Evolutionary conservation across 1,140 invertebrate species (phyloP).

Genomic region (Drosophila takahashii): DNA sequence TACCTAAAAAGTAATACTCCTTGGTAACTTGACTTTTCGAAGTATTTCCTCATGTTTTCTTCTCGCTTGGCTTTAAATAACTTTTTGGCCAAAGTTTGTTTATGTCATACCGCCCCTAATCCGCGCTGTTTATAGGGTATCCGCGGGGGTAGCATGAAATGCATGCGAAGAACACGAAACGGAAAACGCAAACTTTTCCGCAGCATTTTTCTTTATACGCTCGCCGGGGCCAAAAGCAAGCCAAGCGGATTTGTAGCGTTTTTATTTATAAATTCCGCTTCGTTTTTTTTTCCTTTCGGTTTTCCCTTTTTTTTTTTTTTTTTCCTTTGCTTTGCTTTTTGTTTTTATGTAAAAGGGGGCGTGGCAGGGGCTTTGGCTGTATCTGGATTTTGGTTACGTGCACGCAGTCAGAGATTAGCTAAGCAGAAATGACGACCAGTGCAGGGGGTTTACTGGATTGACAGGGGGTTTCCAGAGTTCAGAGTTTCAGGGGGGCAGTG

Average conservation of each 20-base stretch:
- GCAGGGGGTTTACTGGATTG: constrained; percentile 13
- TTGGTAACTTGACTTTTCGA: not conserved
- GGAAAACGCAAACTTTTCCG: constrained; percentile 42
- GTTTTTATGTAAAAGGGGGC: constrained; percentile 55
- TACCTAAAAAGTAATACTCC: no score
- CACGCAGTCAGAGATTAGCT: constrained; percentile 72
- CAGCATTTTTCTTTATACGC: constrained; percentile 45
- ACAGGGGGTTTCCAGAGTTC: constrained; percentile 17
- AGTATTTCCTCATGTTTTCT: not conserved
- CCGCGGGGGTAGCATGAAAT: constrained; percentile 13
- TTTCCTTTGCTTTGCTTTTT: not conserved
- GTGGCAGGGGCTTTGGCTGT: constrained; percentile 15
- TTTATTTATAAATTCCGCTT: constrained; percentile 47
- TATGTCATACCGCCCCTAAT: constrained; percentile 13
- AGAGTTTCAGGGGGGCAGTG: no score
- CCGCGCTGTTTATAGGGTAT: constrained; percentile 21
- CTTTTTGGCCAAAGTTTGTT: constrained; percentile 17
- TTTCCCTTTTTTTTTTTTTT: constrained; percentile 29
- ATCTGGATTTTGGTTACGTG: constrained; percentile 57
- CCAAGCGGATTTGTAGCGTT: constrained; percentile 70
- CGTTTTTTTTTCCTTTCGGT: not conserved
- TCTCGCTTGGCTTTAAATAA: not conserved
- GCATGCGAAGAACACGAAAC: constrained; percentile 27
- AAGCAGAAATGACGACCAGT: constrained; percentile 73
- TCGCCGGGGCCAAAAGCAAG: constrained; percentile 12